Evolutionary conservation across 2,113 vertebrate genomes (phyloP).

Genomic region (Cryptoleucopteryx plumbea): DNA sequence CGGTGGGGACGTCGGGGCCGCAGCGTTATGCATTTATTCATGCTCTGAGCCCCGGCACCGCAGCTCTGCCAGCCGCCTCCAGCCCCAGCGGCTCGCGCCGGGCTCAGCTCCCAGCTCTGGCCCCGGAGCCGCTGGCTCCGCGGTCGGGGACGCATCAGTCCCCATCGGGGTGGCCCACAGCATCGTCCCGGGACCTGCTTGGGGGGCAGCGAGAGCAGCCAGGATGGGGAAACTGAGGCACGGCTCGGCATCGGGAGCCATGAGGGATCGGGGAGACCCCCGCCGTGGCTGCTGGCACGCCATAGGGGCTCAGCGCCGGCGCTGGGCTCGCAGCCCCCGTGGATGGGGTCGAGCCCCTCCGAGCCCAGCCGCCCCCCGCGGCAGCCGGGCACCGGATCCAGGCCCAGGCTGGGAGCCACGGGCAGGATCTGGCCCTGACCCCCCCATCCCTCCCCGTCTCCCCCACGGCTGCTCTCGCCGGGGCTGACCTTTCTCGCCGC

Average conservation of each 20-base stretch:
- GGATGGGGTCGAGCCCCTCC: background rate
- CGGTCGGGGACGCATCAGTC: background rate
- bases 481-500: background rate
- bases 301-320: background rate
- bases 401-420: background rate
- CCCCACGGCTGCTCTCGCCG: background rate
- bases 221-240: background rate
- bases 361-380: background rate
- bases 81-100: background rate
- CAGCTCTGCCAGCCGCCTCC: background rate
- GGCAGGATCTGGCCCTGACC: background rate
- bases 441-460: background rate
- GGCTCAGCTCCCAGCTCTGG: background rate
- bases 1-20: background rate
- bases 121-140: background rate
- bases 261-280: background rate
- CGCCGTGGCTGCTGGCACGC: background rate
- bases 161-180: background rate
- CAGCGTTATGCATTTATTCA: slow-evolving; percentile 71
- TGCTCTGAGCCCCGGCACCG: slow-evolving; percentile 59
- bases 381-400: background rate
- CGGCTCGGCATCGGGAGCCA: background rate
- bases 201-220: background rate
- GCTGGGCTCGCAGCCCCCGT: background rate
- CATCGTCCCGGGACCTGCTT: accelerated